These are phyloP conservation scores for Silurus asotus DNA, from an alignment of 2,113 vertebrate genomes.

Conservation along the genomic window DNA sequence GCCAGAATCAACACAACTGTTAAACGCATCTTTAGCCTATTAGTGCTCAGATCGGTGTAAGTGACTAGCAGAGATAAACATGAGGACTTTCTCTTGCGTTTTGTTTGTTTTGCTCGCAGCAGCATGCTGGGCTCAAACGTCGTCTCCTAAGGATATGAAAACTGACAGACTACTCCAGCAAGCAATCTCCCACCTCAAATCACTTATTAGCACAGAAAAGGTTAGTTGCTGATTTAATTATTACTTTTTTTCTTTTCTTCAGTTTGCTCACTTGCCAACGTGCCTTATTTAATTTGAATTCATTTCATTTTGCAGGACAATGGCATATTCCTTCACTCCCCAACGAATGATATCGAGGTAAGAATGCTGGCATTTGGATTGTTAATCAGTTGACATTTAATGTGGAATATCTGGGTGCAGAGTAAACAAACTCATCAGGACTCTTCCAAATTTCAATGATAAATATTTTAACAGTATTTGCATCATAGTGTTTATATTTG, in stretches of 20 bases:
- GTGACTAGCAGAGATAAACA: conserved; percentile 48
- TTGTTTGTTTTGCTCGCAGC: conserved; percentile 59
- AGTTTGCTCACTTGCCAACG: too few relatives aligned
- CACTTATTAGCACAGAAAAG: not conserved
- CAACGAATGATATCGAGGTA: conserved; percentile 44
- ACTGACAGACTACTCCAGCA: conserved; percentile 46
- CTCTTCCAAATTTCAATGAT: not conserved
- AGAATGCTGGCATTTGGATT: conserved; percentile 12
- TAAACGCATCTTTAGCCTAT: conserved; percentile 56
- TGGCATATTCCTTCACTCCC: not conserved
- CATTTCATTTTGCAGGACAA: conserved; percentile 16
- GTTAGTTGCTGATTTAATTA: conserved; percentile 32
- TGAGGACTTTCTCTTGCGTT: conserved; percentile 56
- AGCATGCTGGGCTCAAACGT: conserved; percentile 42
- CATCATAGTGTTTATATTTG: not conserved
- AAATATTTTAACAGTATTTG: not conserved
- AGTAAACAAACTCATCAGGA: not conserved
- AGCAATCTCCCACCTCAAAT: not conserved
- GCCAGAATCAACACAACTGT: conserved; percentile 45
- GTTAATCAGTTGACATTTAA: not conserved
- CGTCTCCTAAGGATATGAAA: fast-evolving
- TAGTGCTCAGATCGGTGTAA: conserved; percentile 37
- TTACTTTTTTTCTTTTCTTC: not conserved
- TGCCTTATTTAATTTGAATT: not conserved
- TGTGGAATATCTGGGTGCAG: not conserved